These are phyloP conservation scores for Calidris pygmaea DNA, from an alignment of 2,113 vertebrate species.

Conservation along the genomic window DNA sequence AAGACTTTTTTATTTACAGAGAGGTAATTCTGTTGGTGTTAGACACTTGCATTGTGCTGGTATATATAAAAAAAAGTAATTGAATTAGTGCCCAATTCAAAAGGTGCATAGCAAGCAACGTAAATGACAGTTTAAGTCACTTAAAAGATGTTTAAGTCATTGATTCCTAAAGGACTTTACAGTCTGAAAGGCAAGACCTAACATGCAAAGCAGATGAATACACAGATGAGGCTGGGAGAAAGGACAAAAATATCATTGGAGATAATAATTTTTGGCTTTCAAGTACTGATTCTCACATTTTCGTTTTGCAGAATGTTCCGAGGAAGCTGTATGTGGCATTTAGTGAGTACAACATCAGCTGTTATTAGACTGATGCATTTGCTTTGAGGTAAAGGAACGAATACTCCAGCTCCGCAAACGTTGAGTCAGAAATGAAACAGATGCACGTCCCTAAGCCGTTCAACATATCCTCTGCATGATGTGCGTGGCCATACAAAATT, in stretches of 20 bases:
- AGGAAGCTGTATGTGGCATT: not conserved
- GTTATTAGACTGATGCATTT: not conserved
- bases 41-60: not conserved
- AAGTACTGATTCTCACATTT: not conserved
- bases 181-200: not conserved
- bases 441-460: not conserved
- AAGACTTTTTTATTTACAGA: not conserved
- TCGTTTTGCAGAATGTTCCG: not conserved
- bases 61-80: not conserved
- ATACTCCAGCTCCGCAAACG: not conserved
- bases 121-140: not conserved
- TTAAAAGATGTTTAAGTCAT: not conserved
- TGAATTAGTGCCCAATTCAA: not conserved
- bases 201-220: not conserved
- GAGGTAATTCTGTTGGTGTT: not conserved
- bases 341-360: not conserved
- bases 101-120: not conserved
- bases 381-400: not conserved
- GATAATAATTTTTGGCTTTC: not conserved
- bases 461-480: not conserved
- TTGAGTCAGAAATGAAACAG: not conserved
- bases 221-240: not conserved
- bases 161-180: not conserved
- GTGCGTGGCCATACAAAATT: not conserved
- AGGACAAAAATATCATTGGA: not conserved